Percentiles rank a stretch among this genome's conserved stretches.
Evolutionary conservation across 1,140 invertebrate species (phyloP).

Genomic region (Andrena cerasifolii): DNA sequence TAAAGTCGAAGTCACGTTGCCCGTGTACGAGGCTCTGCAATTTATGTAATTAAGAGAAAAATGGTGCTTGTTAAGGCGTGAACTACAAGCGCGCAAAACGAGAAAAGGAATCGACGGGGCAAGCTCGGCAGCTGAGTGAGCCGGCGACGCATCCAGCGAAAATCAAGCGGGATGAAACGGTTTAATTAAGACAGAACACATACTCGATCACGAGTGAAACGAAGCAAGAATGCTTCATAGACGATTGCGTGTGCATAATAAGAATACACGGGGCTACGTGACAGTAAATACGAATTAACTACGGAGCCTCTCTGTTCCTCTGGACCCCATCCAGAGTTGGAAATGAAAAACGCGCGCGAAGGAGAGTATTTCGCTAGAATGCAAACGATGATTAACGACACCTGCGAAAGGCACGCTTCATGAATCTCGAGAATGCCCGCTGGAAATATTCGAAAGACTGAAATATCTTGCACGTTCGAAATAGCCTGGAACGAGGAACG

Average conservation of each 20-base stretch:
- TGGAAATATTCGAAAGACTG: not conserved
- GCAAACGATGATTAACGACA: slow-evolving; percentile 49
- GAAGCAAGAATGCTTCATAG: not conserved
- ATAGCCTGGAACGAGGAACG: not conserved
- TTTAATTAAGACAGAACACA: slow-evolving; percentile 28
- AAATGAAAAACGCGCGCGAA: slow-evolving; percentile 39
- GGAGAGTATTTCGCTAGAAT: slow-evolving; percentile 22
- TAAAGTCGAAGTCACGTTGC: not conserved
- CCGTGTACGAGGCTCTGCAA: not conserved
- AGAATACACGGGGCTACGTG: slow-evolving; percentile 2
- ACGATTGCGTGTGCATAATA: not conserved
- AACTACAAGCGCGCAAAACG: not conserved
- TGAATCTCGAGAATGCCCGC: slow-evolving; percentile 8
- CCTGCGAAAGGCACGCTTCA: not conserved
- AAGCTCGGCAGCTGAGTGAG: not conserved
- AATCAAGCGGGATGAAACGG: slow-evolving; percentile 13
- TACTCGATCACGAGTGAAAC: not conserved
- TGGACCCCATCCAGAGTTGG: slow-evolving; percentile 13
- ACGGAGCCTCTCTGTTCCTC: not conserved
- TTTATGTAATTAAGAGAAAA: slow-evolving; percentile 40
- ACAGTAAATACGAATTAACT: slow-evolving; percentile 33
- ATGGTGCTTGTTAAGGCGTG: slow-evolving; percentile 13
- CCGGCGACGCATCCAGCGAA: not conserved
- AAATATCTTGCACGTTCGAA: slow-evolving; percentile 18
- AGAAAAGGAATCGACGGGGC: slow-evolving; percentile 5